Evolutionary conservation across 1,140 invertebrate species (phyloP).

Genomic region (Drosophila mauritiana): DNA sequence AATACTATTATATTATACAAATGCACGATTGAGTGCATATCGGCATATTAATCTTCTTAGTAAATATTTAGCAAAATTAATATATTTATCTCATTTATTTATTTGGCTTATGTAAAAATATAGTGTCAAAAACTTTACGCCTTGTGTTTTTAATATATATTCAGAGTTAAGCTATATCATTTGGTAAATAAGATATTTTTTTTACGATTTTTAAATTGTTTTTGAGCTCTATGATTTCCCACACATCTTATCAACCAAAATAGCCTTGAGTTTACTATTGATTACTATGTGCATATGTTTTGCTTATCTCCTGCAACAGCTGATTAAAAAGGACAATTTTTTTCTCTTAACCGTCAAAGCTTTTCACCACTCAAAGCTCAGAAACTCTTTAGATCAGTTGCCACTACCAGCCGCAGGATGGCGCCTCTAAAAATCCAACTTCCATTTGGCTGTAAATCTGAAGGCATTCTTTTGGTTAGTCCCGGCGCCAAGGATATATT

Average conservation of each 20-base stretch:
- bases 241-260: slow-evolving; percentile 22
- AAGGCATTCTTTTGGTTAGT: slow-evolving; percentile 32
- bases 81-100: too few species aligned
- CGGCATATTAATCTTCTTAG: too few species aligned
- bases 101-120: too few species aligned
- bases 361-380: slow-evolving; percentile 69
- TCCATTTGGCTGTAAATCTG: slow-evolving; percentile 59
- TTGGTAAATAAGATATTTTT: background rate
- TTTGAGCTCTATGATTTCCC: background rate
- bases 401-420: slow-evolving; percentile 23
- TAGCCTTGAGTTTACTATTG: slow-evolving; percentile 52
- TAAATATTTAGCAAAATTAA: too few species aligned
- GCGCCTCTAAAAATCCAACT: slow-evolving; percentile 19
- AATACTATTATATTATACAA: too few species aligned
- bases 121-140: too few species aligned
- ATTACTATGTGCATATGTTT: slow-evolving; percentile 41
- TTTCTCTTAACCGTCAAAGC: slow-evolving; percentile 39
- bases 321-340: slow-evolving; percentile 30
- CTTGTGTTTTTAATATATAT: too few species aligned
- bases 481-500: slow-evolving; percentile 44
- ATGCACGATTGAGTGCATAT: too few species aligned
- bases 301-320: slow-evolving; percentile 49
- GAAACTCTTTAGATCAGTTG: background rate
- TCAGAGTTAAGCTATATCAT: too few species aligned
- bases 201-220: background rate